Evolutionary conservation across 2,888 invertebrate species (phyloP).

Genomic region (Aphelenchoides bicaudatus): DNA sequence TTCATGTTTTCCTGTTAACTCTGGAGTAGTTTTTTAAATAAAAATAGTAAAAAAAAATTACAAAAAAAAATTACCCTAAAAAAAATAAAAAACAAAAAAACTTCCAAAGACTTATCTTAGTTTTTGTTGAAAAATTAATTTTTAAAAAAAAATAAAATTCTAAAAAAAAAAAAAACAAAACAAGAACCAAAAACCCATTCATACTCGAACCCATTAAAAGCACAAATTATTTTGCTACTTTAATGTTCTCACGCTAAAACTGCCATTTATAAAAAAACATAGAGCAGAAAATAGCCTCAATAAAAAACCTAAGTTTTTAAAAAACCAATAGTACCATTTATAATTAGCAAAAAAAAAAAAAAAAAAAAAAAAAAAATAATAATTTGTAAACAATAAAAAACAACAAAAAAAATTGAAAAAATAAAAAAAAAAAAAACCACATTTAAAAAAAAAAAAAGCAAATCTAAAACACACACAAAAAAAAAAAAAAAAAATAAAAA

Average conservation of each 20-base stretch:
- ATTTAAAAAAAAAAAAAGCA: conserved; percentile 12
- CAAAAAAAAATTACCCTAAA: conserved; percentile 49
- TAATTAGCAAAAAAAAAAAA: conserved; percentile 1
- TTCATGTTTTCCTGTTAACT: conserved; percentile 54
- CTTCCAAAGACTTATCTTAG: conserved; percentile 47
- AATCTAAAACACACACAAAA: conserved; percentile 4
- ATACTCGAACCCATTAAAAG: conserved; percentile 77
- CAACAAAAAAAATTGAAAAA: neutral
- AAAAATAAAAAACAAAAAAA: conserved; percentile 45
- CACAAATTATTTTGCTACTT: conserved; percentile 78
- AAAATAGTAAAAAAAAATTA: conserved; percentile 45
- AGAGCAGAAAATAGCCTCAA: conserved; percentile 73
- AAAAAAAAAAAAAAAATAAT: neutral
- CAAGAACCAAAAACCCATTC: conserved; percentile 65
- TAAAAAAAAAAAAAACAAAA: conserved; percentile 22
- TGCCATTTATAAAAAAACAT: conserved; percentile 73
- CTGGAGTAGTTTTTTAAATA: conserved; percentile 51
- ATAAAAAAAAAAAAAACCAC: conserved; percentile 15
- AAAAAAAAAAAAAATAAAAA: conserved; percentile 24
- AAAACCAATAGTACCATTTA: conserved; percentile 6
- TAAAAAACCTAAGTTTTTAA: conserved; percentile 42
- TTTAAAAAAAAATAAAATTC: conserved; percentile 20
- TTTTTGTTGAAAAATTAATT: conserved; percentile 11
- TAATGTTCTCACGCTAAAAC: conserved; percentile 76
- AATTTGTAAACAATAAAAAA: neutral